A percentile compares a stretch with the other conserved stretches of the same genome.
Evolutionary conservation across 2,797 vertebrate species (phyloP).

Genomic region (Enteromius argenteus): DNA sequence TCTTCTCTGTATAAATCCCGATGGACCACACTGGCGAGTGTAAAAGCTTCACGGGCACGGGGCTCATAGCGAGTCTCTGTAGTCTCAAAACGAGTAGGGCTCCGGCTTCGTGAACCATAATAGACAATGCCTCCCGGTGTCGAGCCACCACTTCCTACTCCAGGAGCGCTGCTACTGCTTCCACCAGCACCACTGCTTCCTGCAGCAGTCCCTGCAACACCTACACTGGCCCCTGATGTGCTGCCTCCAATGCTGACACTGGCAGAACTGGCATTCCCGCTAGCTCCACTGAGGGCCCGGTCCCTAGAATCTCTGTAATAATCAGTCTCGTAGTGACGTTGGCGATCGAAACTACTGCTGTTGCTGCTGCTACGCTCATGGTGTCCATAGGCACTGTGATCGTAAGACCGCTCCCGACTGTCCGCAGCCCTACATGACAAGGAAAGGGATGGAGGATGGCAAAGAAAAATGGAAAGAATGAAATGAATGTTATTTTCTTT

Average conservation of each 20-base stretch:
- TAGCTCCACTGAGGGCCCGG: slow-evolving; percentile 82
- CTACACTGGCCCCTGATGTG: slow-evolving; percentile 72
- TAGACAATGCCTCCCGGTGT: slow-evolving; percentile 82
- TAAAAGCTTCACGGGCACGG: slow-evolving; percentile 92
- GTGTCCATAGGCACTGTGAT: slow-evolving; percentile 99
- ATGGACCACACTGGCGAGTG: slow-evolving; percentile 96
- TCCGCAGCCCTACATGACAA: slow-evolving; percentile 89
- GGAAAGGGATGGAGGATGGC: slow-evolving; percentile 60
- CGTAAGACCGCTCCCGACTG: slow-evolving; percentile 95
- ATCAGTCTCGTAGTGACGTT: slow-evolving; percentile 97
- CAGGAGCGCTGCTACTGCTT: slow-evolving; percentile 61
- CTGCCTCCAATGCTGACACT: slow-evolving; percentile 71
- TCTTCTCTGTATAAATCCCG: slow-evolving; percentile 98
- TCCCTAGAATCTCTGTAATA: slow-evolving; percentile 96
- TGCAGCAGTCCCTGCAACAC: slow-evolving; percentile 70
- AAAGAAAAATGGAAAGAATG: slow-evolving; percentile 56
- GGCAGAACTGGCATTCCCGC: slow-evolving; percentile 73
- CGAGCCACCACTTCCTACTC: slow-evolving; percentile 71
- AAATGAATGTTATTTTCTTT: slow-evolving; percentile 56
- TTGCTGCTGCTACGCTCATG: slow-evolving; percentile 89
- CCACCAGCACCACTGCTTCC: slow-evolving; percentile 69
- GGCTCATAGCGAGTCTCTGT: slow-evolving; percentile 95
- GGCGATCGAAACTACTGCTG: slow-evolving; percentile 91
- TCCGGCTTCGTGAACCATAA: slow-evolving; percentile 96
- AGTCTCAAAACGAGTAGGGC: slow-evolving; percentile 94